Conservation (phyloP, 2,888 invertebrate species). For the Spodoptera littoralis region DNA sequence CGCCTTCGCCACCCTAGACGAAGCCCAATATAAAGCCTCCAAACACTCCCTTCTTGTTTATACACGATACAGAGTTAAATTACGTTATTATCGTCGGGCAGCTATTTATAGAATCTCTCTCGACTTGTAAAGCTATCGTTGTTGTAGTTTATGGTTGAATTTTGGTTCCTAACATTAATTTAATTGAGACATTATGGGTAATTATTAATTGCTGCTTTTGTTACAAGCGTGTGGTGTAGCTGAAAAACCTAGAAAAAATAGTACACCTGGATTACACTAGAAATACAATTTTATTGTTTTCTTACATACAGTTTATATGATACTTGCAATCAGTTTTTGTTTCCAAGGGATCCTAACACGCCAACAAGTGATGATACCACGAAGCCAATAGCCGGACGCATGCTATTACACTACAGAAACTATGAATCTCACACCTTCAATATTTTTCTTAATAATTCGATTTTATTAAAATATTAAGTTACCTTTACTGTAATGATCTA, state of each 20-base stretch:
- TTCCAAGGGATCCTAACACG: conserved; percentile 32
- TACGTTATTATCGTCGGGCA: conserved; percentile 33
- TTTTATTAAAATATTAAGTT: too few relatives aligned
- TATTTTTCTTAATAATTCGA: neutral
- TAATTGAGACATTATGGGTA: too few relatives aligned
- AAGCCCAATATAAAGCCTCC: conserved; percentile 61
- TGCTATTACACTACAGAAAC: conserved; percentile 36
- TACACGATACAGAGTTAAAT: conserved; percentile 45
- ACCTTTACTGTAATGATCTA: too few relatives aligned
- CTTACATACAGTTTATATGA: conserved; percentile 1
- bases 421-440: conserved; percentile 31
- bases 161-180: neutral
- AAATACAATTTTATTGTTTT: too few relatives aligned
- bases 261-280: too few relatives aligned
- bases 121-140: conserved; percentile 9
- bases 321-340: conserved; percentile 13
- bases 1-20: conserved; percentile 64
- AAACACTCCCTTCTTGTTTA: conserved; percentile 59
- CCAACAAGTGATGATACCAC: conserved; percentile 48
- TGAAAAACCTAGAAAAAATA: too few relatives aligned
- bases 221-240: too few relatives aligned
- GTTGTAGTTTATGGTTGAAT: neutral
- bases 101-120: conserved; percentile 53
- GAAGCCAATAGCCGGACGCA: conserved; percentile 59
- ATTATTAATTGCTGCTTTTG: too few relatives aligned